Evolutionary conservation across 2,797 vertebrate species (phyloP).

Genomic region (Staurois parvus): DNA sequence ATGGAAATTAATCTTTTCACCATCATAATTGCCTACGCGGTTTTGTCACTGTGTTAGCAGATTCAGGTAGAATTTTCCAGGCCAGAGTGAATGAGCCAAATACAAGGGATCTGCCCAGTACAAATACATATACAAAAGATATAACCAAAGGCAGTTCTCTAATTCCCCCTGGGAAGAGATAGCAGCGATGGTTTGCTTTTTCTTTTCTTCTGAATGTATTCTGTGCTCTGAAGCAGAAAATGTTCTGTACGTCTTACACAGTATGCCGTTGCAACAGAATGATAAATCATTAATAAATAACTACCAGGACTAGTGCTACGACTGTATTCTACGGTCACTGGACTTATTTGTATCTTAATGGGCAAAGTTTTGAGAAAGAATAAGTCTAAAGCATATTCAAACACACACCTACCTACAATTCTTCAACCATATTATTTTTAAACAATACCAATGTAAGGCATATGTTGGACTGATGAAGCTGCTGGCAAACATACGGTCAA

Average conservation of each 20-base stretch:
- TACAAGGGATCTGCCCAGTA: background rate
- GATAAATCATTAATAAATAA: constrained; percentile 33
- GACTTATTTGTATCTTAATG: background rate
- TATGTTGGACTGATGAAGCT: no score
- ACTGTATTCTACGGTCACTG: constrained; percentile 8
- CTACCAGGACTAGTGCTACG: background rate
- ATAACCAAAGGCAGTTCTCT: background rate
- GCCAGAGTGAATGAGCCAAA: background rate
- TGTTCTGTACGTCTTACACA: background rate
- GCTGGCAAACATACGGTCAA: no score
- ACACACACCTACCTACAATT: no score
- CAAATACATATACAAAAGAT: background rate
- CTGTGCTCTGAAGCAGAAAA: constrained; percentile 17
- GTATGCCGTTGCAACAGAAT: background rate
- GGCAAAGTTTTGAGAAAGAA: no score
- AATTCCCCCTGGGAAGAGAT: background rate
- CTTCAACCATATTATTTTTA: no score
- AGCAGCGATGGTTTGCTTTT: background rate
- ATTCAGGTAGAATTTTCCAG: no score
- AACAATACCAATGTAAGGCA: no score
- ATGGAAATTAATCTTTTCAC: no score
- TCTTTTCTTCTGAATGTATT: background rate
- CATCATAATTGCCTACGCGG: no score
- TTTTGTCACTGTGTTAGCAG: no score
- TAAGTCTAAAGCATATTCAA: no score